Base-by-base conservation (phyloP, 2,888 invertebrate genomes). In the Heliconius sara region DNA sequence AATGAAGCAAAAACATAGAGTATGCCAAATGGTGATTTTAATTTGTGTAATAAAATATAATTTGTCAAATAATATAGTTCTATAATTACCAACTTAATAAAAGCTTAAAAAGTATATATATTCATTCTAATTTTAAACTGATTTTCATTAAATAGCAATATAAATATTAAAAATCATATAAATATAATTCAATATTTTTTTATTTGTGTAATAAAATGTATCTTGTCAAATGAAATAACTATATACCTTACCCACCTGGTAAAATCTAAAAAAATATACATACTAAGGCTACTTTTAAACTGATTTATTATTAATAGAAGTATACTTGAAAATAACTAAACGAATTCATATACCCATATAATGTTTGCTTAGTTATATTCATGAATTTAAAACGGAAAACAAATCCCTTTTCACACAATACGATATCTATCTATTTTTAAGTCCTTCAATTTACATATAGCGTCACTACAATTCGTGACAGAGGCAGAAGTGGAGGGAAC, bases 401-500 rank as follows among this genome's bases (percentile, higher is more conserved):
- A 60, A 73, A 57, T 34, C 60, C 16, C 30, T 16, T 73, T n/a
- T 73, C 13, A 73, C 57, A 60, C 34, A 34, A 60, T 57, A 57
- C 76, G 0, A 68, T 57, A 67, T 27, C 52, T 19, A 68, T 68
- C 57, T 77, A 65, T 60, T 60, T 57, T 74, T 16, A 67, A 19
- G 27, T 65, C 34, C 30, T 39, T 63, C n/a, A 71, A 22, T 72
- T 66, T 76, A 34, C 60, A 27, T 63, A 73, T 57, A 60, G 70
- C 66, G 71, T 68, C 72, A 67, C 76, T 72, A 81, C 79, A 83
- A 84, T 78, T 77, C 76, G 67, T 79, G 39, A 52, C 68, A 74
- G 34, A 75, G 74, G 68, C 68, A 74, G 34, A 70, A 68, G 68
- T 60, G 39, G 19, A 86, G 84, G 89, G 43, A 90, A 89, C 89